Evolutionary conservation across 2,888 invertebrate species (phyloP).

Genomic region (Nemurella pictetii): DNA sequence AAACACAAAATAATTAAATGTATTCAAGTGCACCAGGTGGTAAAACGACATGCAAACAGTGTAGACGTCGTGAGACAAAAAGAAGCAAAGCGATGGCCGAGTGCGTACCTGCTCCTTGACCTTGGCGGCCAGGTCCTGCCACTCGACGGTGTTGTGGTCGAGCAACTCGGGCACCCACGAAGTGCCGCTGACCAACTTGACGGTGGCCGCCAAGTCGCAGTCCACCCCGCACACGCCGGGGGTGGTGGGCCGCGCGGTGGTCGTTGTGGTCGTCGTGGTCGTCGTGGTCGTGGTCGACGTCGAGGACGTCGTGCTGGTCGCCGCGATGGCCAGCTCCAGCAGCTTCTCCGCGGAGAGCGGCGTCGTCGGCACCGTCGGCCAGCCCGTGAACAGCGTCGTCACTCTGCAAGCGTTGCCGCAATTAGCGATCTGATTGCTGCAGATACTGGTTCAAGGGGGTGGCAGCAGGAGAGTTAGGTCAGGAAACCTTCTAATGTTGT

Average conservation of each 20-base stretch:
- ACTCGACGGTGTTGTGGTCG: slow-evolving; percentile 84
- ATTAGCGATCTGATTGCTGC: too few relatives aligned
- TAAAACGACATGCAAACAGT: not conserved
- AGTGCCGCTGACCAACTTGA: slow-evolving; percentile 78
- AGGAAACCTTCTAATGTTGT: too few relatives aligned
- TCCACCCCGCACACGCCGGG: slow-evolving; percentile 77
- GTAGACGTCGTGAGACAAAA: not conserved
- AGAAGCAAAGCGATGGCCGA: too few relatives aligned
- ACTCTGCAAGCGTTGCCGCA: slow-evolving; percentile 65
- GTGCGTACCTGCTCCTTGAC: slow-evolving; percentile 72
- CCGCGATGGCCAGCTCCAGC: slow-evolving; percentile 61
- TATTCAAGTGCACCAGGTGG: not conserved
- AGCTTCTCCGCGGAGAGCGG: slow-evolving; percentile 83
- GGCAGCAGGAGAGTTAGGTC: too few relatives aligned
- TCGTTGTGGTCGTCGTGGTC: slow-evolving; percentile 71
- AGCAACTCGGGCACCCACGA: slow-evolving; percentile 84
- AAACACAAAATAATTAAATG: not conserved
- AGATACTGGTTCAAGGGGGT: not conserved
- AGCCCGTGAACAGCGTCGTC: slow-evolving; percentile 87
- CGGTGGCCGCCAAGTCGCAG: slow-evolving; percentile 84
- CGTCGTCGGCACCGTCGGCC: slow-evolving; percentile 82
- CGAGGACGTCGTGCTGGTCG: slow-evolving; percentile 59
- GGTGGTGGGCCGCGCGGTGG: slow-evolving; percentile 70
- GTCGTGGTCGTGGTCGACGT: slow-evolving; percentile 62
- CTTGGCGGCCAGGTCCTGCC: slow-evolving; percentile 79